Evolutionary conservation across 2,888 invertebrate species (phyloP), one percentile per base, ranked within the genome.

Genomic region (Ariolimax columbianus): DNA sequence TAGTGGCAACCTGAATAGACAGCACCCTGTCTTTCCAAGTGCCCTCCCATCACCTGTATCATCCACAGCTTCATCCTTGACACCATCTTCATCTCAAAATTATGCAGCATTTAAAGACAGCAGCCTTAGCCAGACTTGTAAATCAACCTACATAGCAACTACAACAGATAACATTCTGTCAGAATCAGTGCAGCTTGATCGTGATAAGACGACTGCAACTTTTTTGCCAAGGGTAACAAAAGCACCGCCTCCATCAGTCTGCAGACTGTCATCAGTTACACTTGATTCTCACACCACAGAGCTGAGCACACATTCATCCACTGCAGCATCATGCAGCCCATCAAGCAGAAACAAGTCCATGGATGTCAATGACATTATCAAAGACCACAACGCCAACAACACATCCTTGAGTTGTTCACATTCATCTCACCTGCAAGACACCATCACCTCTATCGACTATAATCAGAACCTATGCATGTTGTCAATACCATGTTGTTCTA

Each of bases 331-430:
- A 26, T n/a, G 43, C 47, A 73, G 17, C 17, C n/a, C 36, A 68
- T 9, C 33, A 68, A 68, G 68, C 36, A 17, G 68, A 19, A 36
- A 36, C 30, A 47, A n/a, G 14, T 4, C 43, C 47, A 30, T 14
- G 30, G 79, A 36, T 59, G 47, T 40, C 11, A 40, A 17, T 36
- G 55, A n/a, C 30, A 70, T 66, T 70, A 40, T 82, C 26, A 82
- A 82, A 82, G 82, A 82, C 38, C 66, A 82, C 47, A 82, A 82
- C 66, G 82, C 75, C 43, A 82, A 82, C 38, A 59, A 82, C 66
- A 82, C 82, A n/a, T 66, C 82, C 19, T 7, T 75, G 9, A 59
- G n/a, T 11, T 75, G 55, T 26, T 77, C 82, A 17, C 38, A 77
- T 36, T 55, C 82, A 78, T 40, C 78, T 40, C 59, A 59, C 17